Percentiles rank a stretch among this genome's conserved stretches.
These are phyloP conservation scores for Solenopsis fugax DNA, from an alignment of 1,140 invertebrate genomes.

Conservation along the genomic window DNA sequence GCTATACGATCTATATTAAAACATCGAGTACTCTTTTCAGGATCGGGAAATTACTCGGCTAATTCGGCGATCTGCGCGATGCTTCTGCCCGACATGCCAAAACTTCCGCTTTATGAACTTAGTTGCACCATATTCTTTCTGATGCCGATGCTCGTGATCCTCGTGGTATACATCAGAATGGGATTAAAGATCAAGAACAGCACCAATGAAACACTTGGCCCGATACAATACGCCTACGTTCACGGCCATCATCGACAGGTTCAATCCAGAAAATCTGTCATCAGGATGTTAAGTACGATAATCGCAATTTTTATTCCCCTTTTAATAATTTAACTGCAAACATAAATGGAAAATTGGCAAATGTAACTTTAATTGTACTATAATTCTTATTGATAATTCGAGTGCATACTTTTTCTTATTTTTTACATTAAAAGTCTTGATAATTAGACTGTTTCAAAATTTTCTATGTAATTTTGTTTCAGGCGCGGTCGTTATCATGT, in stretches of 20 bases:
- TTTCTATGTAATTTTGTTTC: conserved; percentile 78
- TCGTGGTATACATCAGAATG: conserved; percentile 92
- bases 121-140: conserved; percentile 94
- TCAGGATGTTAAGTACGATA: conserved; percentile 88
- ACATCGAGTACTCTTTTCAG: conserved; percentile 55
- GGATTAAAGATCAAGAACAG: conserved; percentile 89
- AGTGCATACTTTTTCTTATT: not conserved
- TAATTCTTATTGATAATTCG: not conserved
- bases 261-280: conserved; percentile 91
- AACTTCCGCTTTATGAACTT: conserved; percentile 91
- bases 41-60: conserved; percentile 76
- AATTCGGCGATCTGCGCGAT: conserved; percentile 93
- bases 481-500: conserved; percentile 98
- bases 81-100: conserved; percentile 88
- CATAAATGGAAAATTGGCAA: not conserved
- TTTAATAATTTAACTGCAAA: not conserved
- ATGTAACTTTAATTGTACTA: not conserved
- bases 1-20: not conserved
- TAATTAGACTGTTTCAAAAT: not conserved
- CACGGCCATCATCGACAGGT: conserved; percentile 89
- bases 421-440: not conserved
- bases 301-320: not conserved
- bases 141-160: conserved; percentile 92
- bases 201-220: conserved; percentile 84
- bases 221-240: conserved; percentile 88